Percentiles rank a stretch among this genome's conserved stretches.
phyloP scores from a whole-genome alignment of 1,140 invertebrate genomes.

The Halyomorpha halys region DNA sequence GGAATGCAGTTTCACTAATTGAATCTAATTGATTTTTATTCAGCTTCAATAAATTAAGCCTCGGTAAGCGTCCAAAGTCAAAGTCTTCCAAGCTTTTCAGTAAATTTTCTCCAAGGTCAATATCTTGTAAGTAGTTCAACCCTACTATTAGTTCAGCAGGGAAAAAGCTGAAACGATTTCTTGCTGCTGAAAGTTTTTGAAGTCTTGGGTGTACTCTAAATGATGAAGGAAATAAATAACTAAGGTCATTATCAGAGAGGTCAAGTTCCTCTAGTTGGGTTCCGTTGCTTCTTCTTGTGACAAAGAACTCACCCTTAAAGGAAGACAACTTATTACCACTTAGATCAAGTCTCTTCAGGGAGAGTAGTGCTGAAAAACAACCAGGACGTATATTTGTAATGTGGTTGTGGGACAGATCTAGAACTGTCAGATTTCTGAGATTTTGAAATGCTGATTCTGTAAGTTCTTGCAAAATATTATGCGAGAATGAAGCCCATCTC shows the following conservation, averaged over 20 bases:
- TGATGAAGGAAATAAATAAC: constrained; percentile 66
- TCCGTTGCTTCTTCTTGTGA: constrained; percentile 42
- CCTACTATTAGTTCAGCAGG: constrained; percentile 64
- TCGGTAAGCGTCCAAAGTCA: constrained; percentile 68
- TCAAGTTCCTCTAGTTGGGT: constrained; percentile 61
- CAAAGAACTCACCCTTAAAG: constrained; percentile 70
- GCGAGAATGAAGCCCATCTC: constrained; percentile 50
- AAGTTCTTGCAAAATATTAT: constrained; percentile 59
- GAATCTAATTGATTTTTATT: constrained; percentile 64
- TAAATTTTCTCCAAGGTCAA: constrained; percentile 66
- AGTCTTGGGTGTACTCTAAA: constrained; percentile 70
- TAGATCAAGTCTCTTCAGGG: constrained; percentile 53
- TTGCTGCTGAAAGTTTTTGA: constrained; percentile 50
- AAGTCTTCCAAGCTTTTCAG: constrained; percentile 68
- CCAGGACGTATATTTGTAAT: constrained; percentile 62
- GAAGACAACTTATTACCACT: constrained; percentile 58
- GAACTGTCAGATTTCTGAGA: constrained; percentile 53
- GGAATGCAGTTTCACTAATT: constrained; percentile 75
- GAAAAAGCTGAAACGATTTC: constrained; percentile 72
- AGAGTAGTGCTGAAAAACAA: constrained; percentile 55
- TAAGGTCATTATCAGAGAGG: constrained; percentile 62
- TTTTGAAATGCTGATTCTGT: constrained; percentile 60
- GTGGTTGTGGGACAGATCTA: constrained; percentile 64
- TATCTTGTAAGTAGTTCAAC: constrained; percentile 51
- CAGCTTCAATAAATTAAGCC: constrained; percentile 55